These are phyloP conservation scores for Gallinago stenura DNA, from an alignment of 2,797 vertebrate species.

Conservation along the genomic window DNA sequence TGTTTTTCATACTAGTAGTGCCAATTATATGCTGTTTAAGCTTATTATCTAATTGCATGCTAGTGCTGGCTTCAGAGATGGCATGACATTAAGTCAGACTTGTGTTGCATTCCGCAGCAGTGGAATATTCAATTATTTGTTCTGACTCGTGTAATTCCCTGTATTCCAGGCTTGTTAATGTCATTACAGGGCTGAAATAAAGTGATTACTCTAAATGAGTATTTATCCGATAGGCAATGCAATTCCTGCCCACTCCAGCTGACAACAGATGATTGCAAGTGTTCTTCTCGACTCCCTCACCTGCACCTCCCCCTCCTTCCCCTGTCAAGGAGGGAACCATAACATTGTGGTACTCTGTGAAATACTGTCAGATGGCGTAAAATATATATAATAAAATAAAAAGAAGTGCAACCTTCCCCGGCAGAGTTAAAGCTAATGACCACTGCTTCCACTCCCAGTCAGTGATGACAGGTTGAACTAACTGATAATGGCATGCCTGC, in stretches of 20 bases:
- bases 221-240: slow-evolving; percentile 84
- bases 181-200: slow-evolving; percentile 88
- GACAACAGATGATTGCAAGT: slow-evolving; percentile 73
- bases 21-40: slow-evolving; percentile 91
- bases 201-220: slow-evolving; percentile 89
- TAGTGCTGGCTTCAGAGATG: slow-evolving; percentile 82
- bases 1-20: slow-evolving; percentile 70
- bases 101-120: slow-evolving; percentile 75
- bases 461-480: slow-evolving; percentile 97
- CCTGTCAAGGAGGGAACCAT: slow-evolving; percentile 78
- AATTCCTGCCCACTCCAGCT: slow-evolving; percentile 69
- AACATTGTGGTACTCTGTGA: slow-evolving; percentile 76
- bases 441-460: slow-evolving; percentile 89
- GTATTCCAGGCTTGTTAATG: slow-evolving; percentile 89
- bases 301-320: slow-evolving; percentile 60
- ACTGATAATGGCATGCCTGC: slow-evolving; percentile 96
- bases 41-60: slow-evolving; percentile 93
- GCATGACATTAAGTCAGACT: slow-evolving; percentile 81
- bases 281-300: slow-evolving; percentile 31
- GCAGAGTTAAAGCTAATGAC: slow-evolving; percentile 93
- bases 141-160: slow-evolving; percentile 88
- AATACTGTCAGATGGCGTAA: slow-evolving; percentile 84
- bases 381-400: slow-evolving; percentile 78
- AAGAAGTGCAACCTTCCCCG: slow-evolving; percentile 79
- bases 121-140: slow-evolving; percentile 92